Evolutionary conservation across 1,140 invertebrate species (phyloP).

Genomic region (Metaphire vulgaris): DNA sequence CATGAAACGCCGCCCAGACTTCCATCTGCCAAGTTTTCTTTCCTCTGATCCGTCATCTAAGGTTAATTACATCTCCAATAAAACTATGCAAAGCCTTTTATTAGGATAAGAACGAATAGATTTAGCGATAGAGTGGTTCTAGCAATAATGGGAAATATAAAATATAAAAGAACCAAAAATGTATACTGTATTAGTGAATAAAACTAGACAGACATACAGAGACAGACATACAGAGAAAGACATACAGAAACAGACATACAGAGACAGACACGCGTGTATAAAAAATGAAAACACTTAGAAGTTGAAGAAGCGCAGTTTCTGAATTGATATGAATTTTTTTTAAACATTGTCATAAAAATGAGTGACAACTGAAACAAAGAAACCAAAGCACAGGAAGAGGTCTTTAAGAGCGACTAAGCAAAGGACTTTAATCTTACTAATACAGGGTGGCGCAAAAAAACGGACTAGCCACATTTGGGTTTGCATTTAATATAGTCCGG

Average conservation of each 20-base stretch:
- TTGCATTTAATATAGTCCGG: too few relatives aligned
- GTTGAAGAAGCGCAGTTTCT: background rate
- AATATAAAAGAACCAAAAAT: background rate
- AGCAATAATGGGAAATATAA: background rate
- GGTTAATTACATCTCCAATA: background rate
- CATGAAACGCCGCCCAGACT: too few relatives aligned
- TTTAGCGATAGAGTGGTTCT: background rate
- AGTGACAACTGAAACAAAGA: background rate
- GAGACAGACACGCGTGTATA: background rate
- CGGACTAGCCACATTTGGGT: too few relatives aligned
- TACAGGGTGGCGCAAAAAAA: too few relatives aligned
- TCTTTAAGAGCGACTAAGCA: background rate
- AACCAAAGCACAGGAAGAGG: background rate
- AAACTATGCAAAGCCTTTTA: background rate
- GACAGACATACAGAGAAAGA: background rate
- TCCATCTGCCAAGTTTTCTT: too few relatives aligned
- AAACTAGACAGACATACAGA: background rate
- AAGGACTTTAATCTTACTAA: background rate
- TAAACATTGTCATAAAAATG: background rate
- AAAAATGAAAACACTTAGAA: background rate
- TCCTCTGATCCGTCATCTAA: too few relatives aligned
- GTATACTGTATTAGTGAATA: too few relatives aligned
- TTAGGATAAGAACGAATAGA: background rate
- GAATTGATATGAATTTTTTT: background rate
- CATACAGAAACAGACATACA: background rate